Evolutionary conservation across 2,888 invertebrate species (phyloP), one percentile per base, ranked within the genome.

Genomic region (Trachelus stipa): DNA sequence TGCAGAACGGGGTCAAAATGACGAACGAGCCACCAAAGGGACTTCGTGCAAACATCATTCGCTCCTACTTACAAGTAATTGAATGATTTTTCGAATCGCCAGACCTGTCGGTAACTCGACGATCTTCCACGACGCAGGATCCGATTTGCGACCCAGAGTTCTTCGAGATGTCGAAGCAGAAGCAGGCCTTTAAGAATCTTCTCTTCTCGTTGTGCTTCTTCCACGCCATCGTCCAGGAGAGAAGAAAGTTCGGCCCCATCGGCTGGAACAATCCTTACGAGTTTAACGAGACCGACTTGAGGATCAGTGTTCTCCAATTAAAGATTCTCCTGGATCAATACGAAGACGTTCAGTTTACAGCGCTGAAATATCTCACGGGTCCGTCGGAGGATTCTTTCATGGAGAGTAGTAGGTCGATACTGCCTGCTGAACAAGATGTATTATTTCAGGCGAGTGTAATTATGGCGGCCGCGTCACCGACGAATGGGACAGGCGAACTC

Each of bases 231-330:
- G 95, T 97, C 1, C 98, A 98, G 91, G 98, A 98, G 92, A 93
- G 98, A 76, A 92, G 97, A 12, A 97, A 97, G 92, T 98, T 97
- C 90, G 98, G 98, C 0, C 96, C 98, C 0, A 94, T 98, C 40
- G 98, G 98, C 3, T 98, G 98, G 98, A 98, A 98, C 91, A 98
- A 98, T 86, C 95, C 96, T 0, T 99, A 99, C 89, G 98, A 98
- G 90, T 98, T 98, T 91, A 98, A 98, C 89, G 98, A 98, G 91
- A 98, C 98, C 0, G 98, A 99, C 92, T 92, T 98, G 69, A 93
- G 96, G 80, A 98, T 98, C 84, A 98, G 97, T 84, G 95, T 97
- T 40, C 94, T 96, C 87, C 98, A 98, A 91, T 92, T 98, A 37
- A 96, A 96, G 91, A 97, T 98, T 94, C 96, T 97, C 90, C 92